Evolutionary conservation across 30 jellyfish, hydroid and myxozoan species (phyloP), one percentile per base, ranked within the genome.

Genomic region (Hydractinia echinata): DNA sequence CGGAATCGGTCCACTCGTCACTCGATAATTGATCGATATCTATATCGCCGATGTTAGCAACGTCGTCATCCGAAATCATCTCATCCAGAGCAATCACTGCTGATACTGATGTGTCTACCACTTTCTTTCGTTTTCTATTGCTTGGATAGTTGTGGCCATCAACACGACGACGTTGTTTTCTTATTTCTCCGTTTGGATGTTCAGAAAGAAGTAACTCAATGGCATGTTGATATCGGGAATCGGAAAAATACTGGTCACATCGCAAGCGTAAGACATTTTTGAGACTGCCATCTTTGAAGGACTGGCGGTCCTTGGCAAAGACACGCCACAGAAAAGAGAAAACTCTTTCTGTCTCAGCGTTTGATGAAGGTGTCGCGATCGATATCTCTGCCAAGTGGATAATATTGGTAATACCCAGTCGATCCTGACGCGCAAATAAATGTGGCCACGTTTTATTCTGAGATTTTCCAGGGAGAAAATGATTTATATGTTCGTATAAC

Each of bases 291-390:
- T 71, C 48, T 5, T 5, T n/a, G 5, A 71, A 71, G 5, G 81
- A 71, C 5, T n/a, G 82, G 20, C 82, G 84, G 16, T 76, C 44
- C 53, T 70, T 76, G 7, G 78, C 6, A 76, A 6, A 76, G 5
- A 76, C 5, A 13, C 77, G 82, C 84, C 84, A 76, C 76, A 76
- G n/a, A n/a, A 76, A 76, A 52, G 84, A 76, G 48, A 76, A 76
- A 5, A 76, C 77, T 5, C 84, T 8, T 52, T 76, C 84, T 5
- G 7, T 76, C 16, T 76, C 84, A 15, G 84, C 84, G 48, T 76
- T 76, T 76, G 84, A 76, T 5, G 76, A 20, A 5, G 84, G 82
- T 16, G 53, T 76, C 4, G 19, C 84, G 48, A 76, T 76, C 5
- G 8, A 4, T 4, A 76, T 8, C 48, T 51, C 77, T 4, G 84